Conservation (phyloP, 2,888 invertebrate genomes). For the Ennomos quercinarius region DNA sequence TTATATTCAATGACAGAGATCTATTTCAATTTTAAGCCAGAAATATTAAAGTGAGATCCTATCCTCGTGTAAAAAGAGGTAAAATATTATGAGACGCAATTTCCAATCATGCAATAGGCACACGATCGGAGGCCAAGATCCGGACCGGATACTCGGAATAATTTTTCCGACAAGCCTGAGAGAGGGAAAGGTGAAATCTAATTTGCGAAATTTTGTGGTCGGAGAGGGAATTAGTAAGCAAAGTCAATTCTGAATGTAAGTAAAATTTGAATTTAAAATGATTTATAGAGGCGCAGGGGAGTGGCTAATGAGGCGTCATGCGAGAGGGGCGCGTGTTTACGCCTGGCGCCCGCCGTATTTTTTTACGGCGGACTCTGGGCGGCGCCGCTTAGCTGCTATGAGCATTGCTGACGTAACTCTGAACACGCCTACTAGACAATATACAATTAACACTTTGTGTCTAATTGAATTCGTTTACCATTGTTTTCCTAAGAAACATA, state of each 20-base stretch:
- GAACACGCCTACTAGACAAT: constrained; percentile 60
- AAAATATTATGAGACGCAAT: constrained; percentile 43
- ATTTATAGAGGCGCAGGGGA: constrained; percentile 82
- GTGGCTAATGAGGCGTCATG: constrained; percentile 84
- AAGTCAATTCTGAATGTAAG: constrained; percentile 83
- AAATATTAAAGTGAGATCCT: neutral
- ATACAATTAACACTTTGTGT: constrained; percentile 46
- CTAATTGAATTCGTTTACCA: constrained; percentile 41
- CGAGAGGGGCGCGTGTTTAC: constrained; percentile 82
- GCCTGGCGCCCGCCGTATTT: constrained; percentile 53
- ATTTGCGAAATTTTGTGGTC: constrained; percentile 80
- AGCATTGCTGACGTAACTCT: constrained; percentile 56
- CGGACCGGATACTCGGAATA: constrained; percentile 68
- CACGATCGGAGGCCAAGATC: constrained; percentile 59
- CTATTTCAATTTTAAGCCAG: no score
- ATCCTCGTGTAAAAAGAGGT: constrained; percentile 41
- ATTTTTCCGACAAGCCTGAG: constrained; percentile 59
- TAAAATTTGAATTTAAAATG: constrained; percentile 85
- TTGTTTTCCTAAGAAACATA: constrained; percentile 8
- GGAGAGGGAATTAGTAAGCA: constrained; percentile 79
- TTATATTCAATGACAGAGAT: no score
- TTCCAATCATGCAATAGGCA: constrained; percentile 54
- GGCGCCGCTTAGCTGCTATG: constrained; percentile 49
- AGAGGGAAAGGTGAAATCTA: constrained; percentile 75
- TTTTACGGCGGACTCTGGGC: constrained; percentile 71